Conservation (phyloP, 2,113 vertebrate genomes). For the Cromileptes altivelis region DNA sequence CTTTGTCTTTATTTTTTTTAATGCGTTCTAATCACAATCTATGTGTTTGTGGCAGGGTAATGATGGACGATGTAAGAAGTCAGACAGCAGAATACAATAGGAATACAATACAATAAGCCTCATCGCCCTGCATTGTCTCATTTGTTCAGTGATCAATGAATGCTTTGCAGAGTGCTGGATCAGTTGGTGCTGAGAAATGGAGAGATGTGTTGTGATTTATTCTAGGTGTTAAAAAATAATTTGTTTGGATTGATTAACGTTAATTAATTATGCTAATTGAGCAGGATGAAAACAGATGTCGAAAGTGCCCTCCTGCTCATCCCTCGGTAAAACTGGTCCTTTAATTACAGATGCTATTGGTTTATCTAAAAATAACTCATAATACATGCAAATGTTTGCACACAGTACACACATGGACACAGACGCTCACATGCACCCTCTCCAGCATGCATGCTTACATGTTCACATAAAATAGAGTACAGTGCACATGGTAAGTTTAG, state of each 20-base stretch:
- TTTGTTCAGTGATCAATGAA: conserved; percentile 79
- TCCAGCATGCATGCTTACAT: background rate
- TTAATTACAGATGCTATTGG: conserved; percentile 86
- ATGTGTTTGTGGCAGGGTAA: conserved; percentile 55
- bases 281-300: conserved; percentile 90
- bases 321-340: conserved; percentile 79
- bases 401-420: conserved; percentile 22
- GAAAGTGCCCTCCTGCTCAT: conserved; percentile 78
- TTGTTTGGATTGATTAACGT: conserved; percentile 88
- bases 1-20: conserved; percentile 10
- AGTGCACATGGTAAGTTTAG: background rate
- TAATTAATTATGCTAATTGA: conserved; percentile 92
- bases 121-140: conserved; percentile 77
- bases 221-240: conserved; percentile 87
- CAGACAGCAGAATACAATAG: conserved; percentile 67
- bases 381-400: conserved; percentile 46
- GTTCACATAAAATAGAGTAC: background rate
- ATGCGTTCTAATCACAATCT: conserved; percentile 47
- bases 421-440: conserved; percentile 11
- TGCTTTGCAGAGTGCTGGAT: conserved; percentile 54
- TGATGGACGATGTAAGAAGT: conserved; percentile 67
- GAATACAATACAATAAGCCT: conserved; percentile 79
- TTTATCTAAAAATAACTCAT: conserved; percentile 85
- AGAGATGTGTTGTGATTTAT: conserved; percentile 86
- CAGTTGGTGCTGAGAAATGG: conserved; percentile 77